Evolutionary conservation across 2,797 vertebrate species (phyloP).

Genomic region (Selene dorsalis): DNA sequence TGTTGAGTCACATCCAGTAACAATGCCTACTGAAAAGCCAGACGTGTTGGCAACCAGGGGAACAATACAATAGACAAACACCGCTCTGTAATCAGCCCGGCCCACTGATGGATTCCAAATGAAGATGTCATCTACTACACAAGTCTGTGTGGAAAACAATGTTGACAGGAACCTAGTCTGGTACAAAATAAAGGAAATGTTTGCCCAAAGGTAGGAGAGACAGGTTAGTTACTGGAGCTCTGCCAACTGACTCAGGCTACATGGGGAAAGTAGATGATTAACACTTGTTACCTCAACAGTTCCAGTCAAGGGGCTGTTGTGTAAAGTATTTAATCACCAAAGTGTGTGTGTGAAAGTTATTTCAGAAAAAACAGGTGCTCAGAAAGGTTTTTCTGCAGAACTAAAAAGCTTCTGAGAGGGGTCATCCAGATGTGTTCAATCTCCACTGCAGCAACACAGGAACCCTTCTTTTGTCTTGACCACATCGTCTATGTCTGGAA

Average conservation of each 20-base stretch:
- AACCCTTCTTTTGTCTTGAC: slow-evolving; percentile 49
- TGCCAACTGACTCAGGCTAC: slow-evolving; percentile 35
- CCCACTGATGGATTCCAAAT: slow-evolving; percentile 76
- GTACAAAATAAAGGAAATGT: slow-evolving; percentile 17
- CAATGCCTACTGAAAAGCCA: slow-evolving; percentile 60
- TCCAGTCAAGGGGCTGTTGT: background rate
- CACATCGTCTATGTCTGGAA: slow-evolving; percentile 38
- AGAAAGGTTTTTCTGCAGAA: background rate
- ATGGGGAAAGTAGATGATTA: slow-evolving; percentile 41
- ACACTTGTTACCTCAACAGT: slow-evolving; percentile 24
- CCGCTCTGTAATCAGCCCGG: slow-evolving; percentile 61
- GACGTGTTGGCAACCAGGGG: slow-evolving; percentile 62
- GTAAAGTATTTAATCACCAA: slow-evolving; percentile 1
- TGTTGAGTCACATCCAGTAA: slow-evolving; percentile 63
- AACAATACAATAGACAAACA: slow-evolving; percentile 72
- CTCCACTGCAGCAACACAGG: slow-evolving; percentile 37
- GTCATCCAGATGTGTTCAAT: slow-evolving; percentile 52
- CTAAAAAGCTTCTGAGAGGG: background rate
- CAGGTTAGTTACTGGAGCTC: slow-evolving; percentile 5
- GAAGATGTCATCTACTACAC: slow-evolving; percentile 65
- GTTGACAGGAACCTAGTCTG: slow-evolving; percentile 35
- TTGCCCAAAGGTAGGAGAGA: slow-evolving; percentile 29
- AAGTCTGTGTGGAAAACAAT: slow-evolving; percentile 45
- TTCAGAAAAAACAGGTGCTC: background rate
- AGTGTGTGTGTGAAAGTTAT: background rate